Evolutionary conservation across 2,113 vertebrate genomes (phyloP).

Genomic region (Odontophorus gujanensis): DNA sequence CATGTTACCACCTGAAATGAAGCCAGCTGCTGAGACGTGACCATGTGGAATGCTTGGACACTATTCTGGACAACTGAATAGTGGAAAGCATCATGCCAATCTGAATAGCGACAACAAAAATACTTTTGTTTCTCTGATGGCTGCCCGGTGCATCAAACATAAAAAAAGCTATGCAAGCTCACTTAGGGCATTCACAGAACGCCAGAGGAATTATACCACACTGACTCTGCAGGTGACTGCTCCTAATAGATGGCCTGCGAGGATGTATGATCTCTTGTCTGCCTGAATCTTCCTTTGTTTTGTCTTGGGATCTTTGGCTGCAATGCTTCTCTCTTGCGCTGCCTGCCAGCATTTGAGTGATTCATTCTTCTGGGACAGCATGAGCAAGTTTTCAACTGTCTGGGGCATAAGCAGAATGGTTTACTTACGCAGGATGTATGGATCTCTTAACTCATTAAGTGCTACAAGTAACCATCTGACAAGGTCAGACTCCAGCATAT

Average conservation of each 20-base stretch:
- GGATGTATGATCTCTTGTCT: background rate
- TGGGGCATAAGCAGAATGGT: background rate
- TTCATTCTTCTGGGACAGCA: background rate
- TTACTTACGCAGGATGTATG: background rate
- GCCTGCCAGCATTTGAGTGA: background rate
- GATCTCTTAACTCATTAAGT: background rate
- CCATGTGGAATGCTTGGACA: background rate
- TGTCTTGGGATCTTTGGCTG: background rate
- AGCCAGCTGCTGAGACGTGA: rapidly evolving
- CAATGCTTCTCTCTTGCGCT: rapidly evolving
- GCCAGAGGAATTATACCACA: background rate
- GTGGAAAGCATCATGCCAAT: background rate
- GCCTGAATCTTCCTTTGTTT: background rate
- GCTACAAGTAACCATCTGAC: background rate
- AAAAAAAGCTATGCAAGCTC: background rate
- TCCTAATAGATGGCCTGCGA: background rate
- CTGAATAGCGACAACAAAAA: background rate
- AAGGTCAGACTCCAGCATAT: background rate
- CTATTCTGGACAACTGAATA: background rate
- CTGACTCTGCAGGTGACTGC: background rate
- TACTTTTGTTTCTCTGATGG: background rate
- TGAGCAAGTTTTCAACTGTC: background rate
- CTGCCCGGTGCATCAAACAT: background rate
- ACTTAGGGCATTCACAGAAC: background rate
- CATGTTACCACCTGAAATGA: background rate